phyloP scores from a whole-genome alignment of 2,888 invertebrate genomes.

The Philereme transversata region DNA sequence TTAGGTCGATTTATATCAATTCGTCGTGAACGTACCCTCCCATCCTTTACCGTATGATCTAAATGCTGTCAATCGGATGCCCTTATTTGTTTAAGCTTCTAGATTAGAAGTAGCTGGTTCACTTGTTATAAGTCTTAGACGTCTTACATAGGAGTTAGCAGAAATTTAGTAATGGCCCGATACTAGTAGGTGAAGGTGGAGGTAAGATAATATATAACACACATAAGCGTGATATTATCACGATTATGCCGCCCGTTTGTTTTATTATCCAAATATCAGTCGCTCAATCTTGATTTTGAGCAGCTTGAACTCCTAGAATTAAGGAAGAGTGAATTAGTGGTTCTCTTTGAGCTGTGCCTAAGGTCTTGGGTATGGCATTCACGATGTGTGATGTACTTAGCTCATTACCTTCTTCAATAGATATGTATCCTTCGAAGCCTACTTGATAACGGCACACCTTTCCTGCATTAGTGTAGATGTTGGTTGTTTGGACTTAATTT shows the following conservation, averaged over 20 bases:
- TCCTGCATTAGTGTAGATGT: no score
- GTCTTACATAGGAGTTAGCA: no score
- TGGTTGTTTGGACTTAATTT: no score
- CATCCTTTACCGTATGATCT: constrained; percentile 65
- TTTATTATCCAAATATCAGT: no score
- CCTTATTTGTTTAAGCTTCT: constrained; percentile 34
- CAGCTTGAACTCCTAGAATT: no score
- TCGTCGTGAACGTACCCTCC: constrained; percentile 65
- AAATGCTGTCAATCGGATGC: constrained; percentile 57
- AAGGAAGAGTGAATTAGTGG: background rate
- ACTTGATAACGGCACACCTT: background rate
- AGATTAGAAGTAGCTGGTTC: constrained; percentile 9
- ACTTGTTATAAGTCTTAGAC: background rate
- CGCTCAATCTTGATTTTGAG: no score
- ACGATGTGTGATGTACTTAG: constrained; percentile 23
- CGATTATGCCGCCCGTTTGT: no score
- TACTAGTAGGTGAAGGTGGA: no score
- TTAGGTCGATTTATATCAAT: constrained; percentile 79
- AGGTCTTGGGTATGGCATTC: constrained; percentile 18
- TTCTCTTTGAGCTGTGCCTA: background rate
- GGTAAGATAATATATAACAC: no score
- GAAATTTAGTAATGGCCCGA: no score
- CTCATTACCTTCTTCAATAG: constrained; percentile 23
- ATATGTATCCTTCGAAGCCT: constrained; percentile 10
- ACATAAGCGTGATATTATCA: no score